These are phyloP conservation scores for Acomys russatus DNA, from an alignment of 2,797 vertebrate species.

Conservation along the genomic window DNA sequence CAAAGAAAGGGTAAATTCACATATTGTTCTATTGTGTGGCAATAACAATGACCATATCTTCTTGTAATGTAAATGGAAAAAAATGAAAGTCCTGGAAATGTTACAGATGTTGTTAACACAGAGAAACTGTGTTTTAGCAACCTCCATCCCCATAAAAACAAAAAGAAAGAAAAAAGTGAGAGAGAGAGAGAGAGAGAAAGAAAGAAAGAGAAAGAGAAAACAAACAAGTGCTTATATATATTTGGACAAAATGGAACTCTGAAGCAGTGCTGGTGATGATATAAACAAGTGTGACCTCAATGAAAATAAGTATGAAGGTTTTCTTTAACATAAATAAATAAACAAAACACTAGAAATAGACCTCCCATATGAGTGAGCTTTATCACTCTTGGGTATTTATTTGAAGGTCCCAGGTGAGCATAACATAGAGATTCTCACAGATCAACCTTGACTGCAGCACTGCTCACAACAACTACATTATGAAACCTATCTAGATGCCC, in stretches of 20 bases:
- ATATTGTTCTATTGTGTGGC: background rate
- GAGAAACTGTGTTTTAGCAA: no score
- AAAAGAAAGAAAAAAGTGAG: no score
- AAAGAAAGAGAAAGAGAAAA: background rate
- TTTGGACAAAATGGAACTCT: background rate
- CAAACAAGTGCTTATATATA: background rate
- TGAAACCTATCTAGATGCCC: background rate
- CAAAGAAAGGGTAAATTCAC: background rate
- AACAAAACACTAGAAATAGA: background rate
- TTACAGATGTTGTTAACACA: no score
- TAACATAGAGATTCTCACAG: background rate
- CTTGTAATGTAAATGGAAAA: background rate
- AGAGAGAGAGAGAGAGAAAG: background rate
- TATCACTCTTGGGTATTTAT: background rate
- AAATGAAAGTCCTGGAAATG: no score
- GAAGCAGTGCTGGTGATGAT: background rate
- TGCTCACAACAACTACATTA: background rate
- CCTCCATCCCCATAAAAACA: no score
- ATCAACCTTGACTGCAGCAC: background rate
- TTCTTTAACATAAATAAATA: background rate
- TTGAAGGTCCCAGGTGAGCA: background rate
- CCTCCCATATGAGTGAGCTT: background rate
- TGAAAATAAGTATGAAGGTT: background rate
- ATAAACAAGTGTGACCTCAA: background rate
- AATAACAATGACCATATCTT: background rate